A percentile compares a stretch with the other conserved stretches of the same genome.
Evolutionary conservation across 2,113 vertebrate genomes (phyloP).

Genomic region (Crocuta crocuta): DNA sequence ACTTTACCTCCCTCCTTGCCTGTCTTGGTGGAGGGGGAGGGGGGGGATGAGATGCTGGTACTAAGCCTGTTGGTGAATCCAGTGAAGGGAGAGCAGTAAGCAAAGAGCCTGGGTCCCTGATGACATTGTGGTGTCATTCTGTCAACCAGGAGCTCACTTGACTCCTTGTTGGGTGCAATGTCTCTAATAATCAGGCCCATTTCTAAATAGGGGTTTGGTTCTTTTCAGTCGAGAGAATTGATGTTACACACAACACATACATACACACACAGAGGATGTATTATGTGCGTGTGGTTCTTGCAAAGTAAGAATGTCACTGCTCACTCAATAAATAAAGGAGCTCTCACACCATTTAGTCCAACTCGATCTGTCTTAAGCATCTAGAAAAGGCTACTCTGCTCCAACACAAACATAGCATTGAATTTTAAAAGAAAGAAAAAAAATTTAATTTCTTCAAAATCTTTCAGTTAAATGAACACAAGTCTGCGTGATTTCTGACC

Average conservation of each 20-base stretch:
- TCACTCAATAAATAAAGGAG: background rate
- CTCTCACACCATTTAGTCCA: background rate
- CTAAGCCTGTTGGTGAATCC: background rate
- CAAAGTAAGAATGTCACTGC: background rate
- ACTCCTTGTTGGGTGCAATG: too few relatives aligned
- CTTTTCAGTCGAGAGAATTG: background rate
- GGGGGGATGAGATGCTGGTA: background rate
- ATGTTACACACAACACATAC: background rate
- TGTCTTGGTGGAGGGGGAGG: background rate
- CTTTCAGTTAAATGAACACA: constrained; percentile 26
- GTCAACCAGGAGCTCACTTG: background rate
- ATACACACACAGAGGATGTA: background rate
- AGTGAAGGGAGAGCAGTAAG: background rate
- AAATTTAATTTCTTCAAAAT: background rate
- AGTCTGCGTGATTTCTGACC: background rate
- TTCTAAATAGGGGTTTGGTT: background rate
- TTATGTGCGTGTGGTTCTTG: background rate
- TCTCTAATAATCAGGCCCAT: background rate
- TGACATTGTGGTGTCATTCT: background rate
- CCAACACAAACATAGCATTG: background rate
- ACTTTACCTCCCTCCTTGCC: background rate
- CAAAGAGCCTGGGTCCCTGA: background rate
- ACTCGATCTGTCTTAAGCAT: background rate
- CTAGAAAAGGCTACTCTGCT: background rate
- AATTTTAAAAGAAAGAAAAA: background rate